Evolutionary conservation across 2,888 invertebrate genomes (phyloP).

Genomic region (Heteromyza rotundicornis): DNA sequence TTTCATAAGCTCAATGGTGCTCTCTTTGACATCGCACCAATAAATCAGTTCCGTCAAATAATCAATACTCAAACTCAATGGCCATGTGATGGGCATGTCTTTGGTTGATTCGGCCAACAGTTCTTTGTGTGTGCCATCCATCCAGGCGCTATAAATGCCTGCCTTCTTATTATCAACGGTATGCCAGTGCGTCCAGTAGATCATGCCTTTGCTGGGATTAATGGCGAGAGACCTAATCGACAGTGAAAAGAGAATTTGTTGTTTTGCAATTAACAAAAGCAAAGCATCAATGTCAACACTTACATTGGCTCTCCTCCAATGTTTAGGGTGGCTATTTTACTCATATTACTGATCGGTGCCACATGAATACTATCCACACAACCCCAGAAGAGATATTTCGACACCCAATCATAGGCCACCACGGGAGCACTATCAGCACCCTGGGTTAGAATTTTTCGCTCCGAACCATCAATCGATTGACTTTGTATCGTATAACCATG

Average conservation of each 20-base stretch:
- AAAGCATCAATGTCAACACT: slow-evolving; percentile 46
- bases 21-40: slow-evolving; percentile 76
- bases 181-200: slow-evolving; percentile 83
- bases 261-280: no score
- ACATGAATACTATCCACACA: slow-evolving; percentile 73
- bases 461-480: slow-evolving; percentile 69
- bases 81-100: slow-evolving; percentile 69
- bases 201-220: slow-evolving; percentile 72
- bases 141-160: slow-evolving; percentile 72
- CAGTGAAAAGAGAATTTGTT: no score
- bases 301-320: slow-evolving; percentile 67
- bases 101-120: slow-evolving; percentile 69
- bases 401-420: slow-evolving; percentile 84
- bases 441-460: slow-evolving; percentile 67
- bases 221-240: slow-evolving; percentile 68
- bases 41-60: slow-evolving; percentile 66
- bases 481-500: slow-evolving; percentile 69
- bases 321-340: slow-evolving; percentile 66
- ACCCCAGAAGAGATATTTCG: slow-evolving; percentile 83
- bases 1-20: slow-evolving; percentile 72
- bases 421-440: slow-evolving; percentile 70
- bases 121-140: slow-evolving; percentile 75
- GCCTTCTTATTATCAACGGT: slow-evolving; percentile 61
- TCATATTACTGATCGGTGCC: slow-evolving; percentile 68
- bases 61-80: slow-evolving; percentile 77